Percentiles rank a stretch among this genome's conserved stretches.
phyloP scores from a whole-genome alignment of 2,797 vertebrate species.

The Anabas testudineus region DNA sequence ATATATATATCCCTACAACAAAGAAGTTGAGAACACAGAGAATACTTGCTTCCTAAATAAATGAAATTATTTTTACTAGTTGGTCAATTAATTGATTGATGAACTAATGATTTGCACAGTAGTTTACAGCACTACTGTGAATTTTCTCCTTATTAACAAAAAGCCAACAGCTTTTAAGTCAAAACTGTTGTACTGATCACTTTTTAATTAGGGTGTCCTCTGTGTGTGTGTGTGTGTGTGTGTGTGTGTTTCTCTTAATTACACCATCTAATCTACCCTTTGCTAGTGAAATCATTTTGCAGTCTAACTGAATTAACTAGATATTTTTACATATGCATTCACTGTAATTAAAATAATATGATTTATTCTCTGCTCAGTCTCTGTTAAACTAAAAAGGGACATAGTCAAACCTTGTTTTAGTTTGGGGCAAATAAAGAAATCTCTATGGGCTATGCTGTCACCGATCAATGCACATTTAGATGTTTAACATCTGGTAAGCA shows the following conservation, averaged over 20 bases:
- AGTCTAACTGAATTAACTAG: conserved; percentile 93
- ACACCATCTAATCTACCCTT: conserved; percentile 92
- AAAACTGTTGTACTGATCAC: conserved; percentile 86
- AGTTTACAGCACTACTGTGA: not conserved
- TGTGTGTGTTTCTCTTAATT: conserved; percentile 89
- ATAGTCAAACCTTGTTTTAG: conserved; percentile 69
- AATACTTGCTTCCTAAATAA: too few relatives aligned
- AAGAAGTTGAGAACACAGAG: not conserved
- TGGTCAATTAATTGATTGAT: not conserved
- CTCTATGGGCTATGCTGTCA: conserved; percentile 90
- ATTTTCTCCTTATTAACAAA: not conserved
- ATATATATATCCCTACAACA: not conserved
- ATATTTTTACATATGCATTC: conserved; percentile 95
- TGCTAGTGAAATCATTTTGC: conserved; percentile 90
- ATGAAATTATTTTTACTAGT: too few relatives aligned
- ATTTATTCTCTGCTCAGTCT: conserved; percentile 88
- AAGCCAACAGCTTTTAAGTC: conserved; percentile 32
- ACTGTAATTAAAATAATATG: conserved; percentile 96
- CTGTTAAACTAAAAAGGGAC: conserved; percentile 75
- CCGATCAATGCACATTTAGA: conserved; percentile 96
- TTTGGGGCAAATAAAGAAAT: conserved; percentile 84
- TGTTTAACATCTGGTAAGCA: conserved; percentile 97
- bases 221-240: conserved; percentile 69
- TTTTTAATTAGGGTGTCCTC: conserved; percentile 84
- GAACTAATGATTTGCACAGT: too few relatives aligned